A percentile compares a stretch with the other conserved stretches of the same genome.
Evolutionary conservation across 2,888 invertebrate species (phyloP).

Genomic region (Odontocerum albicorne): DNA sequence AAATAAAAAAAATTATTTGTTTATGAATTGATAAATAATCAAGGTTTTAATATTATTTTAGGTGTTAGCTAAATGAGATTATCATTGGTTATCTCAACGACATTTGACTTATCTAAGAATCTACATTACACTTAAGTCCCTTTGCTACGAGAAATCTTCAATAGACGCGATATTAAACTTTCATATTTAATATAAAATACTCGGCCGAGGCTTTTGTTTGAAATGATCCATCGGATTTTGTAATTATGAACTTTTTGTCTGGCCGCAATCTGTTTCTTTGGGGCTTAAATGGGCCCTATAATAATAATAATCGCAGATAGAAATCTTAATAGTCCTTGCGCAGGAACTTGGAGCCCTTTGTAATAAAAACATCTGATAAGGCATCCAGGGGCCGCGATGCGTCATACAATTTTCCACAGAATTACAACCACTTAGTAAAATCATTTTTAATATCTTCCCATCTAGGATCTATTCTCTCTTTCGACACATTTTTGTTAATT

Average conservation of each 20-base stretch:
- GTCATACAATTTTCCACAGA: not conserved
- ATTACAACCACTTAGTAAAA: not conserved
- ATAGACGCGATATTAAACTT: not conserved
- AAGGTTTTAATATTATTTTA: too few relatives aligned
- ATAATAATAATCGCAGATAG: constrained; percentile 33
- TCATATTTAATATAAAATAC: constrained; percentile 10
- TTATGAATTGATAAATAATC: too few relatives aligned
- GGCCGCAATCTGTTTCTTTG: constrained; percentile 30
- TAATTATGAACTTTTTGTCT: constrained; percentile 35
- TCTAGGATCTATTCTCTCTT: too few relatives aligned
- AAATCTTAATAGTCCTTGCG: constrained; percentile 33
- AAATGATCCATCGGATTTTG: constrained; percentile 33
- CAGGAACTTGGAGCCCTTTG: constrained; percentile 19
- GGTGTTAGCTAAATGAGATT: too few relatives aligned
- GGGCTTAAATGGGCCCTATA: constrained; percentile 31
- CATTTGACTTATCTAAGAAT: too few relatives aligned
- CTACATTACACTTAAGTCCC: too few relatives aligned
- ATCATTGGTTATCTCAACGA: too few relatives aligned
- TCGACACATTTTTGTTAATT: too few relatives aligned
- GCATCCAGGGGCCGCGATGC: not conserved
- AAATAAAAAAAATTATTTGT: too few relatives aligned
- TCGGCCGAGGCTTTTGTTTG: constrained; percentile 16
- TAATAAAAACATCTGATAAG: constrained; percentile 29
- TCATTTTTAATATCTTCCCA: too few relatives aligned
- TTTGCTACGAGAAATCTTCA: not conserved